Evolutionary conservation across 2,888 invertebrate species (phyloP).

Genomic region (Idaea biselata): DNA sequence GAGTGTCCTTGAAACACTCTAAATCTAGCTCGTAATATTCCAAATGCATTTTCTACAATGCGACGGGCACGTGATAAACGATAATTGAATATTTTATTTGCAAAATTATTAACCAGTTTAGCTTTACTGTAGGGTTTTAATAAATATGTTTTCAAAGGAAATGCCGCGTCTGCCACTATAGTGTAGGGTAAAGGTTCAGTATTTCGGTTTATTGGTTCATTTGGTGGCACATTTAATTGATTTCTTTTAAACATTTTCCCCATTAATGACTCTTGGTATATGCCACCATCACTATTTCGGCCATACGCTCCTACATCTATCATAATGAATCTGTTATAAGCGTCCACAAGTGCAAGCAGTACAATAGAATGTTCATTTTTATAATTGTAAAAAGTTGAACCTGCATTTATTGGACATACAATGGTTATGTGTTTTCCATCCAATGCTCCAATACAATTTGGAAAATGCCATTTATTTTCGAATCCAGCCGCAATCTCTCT

Average conservation of each 20-base stretch:
- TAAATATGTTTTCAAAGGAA: no score
- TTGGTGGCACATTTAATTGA: conserved; percentile 26
- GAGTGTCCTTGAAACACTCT: conserved; percentile 26
- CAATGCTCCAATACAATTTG: no score
- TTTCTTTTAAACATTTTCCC: conserved; percentile 25
- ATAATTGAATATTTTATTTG: conserved; percentile 30
- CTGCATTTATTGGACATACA: no score
- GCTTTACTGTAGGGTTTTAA: conserved; percentile 16
- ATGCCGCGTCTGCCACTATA: conserved; percentile 11
- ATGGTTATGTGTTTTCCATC: no score
- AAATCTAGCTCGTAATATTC: conserved; percentile 24
- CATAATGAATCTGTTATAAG: no score
- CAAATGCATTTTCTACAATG: conserved; percentile 30
- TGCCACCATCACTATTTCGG: conserved; percentile 30
- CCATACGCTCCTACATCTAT: conserved; percentile 28
- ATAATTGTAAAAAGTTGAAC: conserved; percentile 27
- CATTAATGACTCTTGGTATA: conserved; percentile 25
- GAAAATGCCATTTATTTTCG: no score
- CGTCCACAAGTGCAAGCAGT: conserved; percentile 29
- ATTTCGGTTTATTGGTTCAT: conserved; percentile 24
- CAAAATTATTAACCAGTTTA: conserved; percentile 24
- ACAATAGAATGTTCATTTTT: conserved; percentile 28
- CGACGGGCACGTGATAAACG: conserved; percentile 27
- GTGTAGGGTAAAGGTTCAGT: conserved; percentile 23
- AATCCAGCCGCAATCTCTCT: no score